phyloP scores from a whole-genome alignment of 2,888 invertebrate genomes.

The Caenorhabditis afra region DNA sequence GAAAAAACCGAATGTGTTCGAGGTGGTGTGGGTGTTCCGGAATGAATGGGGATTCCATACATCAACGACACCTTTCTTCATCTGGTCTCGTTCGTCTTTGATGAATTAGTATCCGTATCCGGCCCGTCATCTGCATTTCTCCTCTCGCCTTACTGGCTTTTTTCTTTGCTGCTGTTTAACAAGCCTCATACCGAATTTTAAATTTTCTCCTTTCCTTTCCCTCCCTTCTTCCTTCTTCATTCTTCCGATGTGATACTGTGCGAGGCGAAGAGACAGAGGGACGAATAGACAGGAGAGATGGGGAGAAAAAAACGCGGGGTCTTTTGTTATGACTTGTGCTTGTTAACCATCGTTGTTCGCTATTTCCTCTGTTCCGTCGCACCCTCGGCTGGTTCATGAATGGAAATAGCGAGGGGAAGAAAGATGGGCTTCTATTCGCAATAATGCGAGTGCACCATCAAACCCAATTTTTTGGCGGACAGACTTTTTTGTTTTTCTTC shows the following conservation, averaged over 20 bases:
- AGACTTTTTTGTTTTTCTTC: conserved; percentile 26
- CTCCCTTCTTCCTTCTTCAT: conserved; percentile 4
- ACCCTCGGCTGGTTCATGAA: neutral
- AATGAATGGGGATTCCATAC: neutral
- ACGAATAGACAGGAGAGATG: neutral
- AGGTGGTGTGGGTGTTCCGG: no score
- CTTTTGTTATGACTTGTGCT: conserved; percentile 46
- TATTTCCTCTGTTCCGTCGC: conserved; percentile 3
- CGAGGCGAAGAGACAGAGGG: conserved; percentile 10
- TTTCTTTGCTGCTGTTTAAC: neutral
- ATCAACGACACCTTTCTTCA: conserved; percentile 8
- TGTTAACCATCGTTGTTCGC: conserved; percentile 43
- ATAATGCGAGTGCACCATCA: conserved; percentile 34
- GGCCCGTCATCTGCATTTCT: neutral
- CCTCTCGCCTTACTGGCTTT: neutral
- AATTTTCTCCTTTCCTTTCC: conserved; percentile 19
- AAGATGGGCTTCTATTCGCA: neutral
- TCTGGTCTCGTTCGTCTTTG: conserved; percentile 37
- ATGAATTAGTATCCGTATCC: conserved; percentile 31
- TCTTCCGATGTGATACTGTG: conserved; percentile 7
- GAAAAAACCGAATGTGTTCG: no score
- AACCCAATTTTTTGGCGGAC: conserved; percentile 4
- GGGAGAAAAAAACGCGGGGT: conserved; percentile 2
- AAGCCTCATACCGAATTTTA: conserved; percentile 27
- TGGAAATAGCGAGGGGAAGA: conserved; percentile 15